Evolutionary conservation across 2,113 vertebrate genomes (phyloP).

Genomic region (Silurus meridionalis): DNA sequence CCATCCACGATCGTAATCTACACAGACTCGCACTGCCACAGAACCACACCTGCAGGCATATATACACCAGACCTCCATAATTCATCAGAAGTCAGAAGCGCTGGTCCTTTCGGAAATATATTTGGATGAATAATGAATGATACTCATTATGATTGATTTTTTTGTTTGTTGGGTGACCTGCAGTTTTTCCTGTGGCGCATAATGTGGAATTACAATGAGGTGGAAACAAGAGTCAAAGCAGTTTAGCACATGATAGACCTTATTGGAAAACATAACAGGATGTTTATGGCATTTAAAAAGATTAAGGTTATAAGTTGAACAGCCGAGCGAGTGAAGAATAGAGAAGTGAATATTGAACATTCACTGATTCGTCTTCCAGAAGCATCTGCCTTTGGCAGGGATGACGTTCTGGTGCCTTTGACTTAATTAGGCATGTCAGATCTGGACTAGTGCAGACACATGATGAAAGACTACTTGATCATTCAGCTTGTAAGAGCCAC

Average conservation of each 20-base stretch:
- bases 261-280: neutral
- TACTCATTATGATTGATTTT: neutral
- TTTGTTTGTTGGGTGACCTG: neutral
- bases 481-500: neutral
- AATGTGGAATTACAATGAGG: neutral
- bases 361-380: slow-evolving; percentile 5
- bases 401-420: neutral
- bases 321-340: neutral
- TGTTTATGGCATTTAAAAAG: neutral
- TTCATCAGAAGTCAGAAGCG: neutral
- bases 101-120: neutral
- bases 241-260: neutral
- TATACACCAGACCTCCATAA: neutral
- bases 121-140: slow-evolving; percentile 20
- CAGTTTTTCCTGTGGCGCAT: neutral
- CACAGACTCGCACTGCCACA: neutral
- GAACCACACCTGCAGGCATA: neutral
- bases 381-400: slow-evolving; percentile 26
- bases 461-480: neutral
- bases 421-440: slow-evolving; percentile 32
- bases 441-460: neutral
- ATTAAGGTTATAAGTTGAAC: too few species aligned
- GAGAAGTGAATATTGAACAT: neutral
- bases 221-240: neutral
- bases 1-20: neutral